Percentiles rank a stretch among this genome's conserved stretches.
These are phyloP conservation scores for Motacilla tschutschensis DNA, from an alignment of 2,113 vertebrate genomes.

Conservation along the genomic window DNA sequence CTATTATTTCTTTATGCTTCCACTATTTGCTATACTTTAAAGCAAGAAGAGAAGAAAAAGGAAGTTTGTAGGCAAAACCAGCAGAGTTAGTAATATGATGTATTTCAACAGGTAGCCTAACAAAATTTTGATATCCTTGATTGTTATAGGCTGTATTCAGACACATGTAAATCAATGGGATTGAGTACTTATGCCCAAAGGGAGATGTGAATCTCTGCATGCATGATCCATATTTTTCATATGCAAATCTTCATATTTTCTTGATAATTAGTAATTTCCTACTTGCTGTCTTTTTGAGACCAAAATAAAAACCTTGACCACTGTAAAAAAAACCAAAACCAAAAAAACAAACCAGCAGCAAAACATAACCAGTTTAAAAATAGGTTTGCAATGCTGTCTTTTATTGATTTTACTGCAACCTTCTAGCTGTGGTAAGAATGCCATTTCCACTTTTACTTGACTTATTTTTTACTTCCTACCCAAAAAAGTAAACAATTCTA, in stretches of 20 bases:
- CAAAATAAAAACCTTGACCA: background rate
- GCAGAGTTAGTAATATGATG: background rate
- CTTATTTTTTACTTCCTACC: constrained; percentile 16
- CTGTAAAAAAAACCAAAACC: background rate
- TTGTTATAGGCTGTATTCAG: background rate
- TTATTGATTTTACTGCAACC: background rate
- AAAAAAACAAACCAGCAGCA: background rate
- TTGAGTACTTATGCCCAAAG: background rate
- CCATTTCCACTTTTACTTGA: background rate
- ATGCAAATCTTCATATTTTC: background rate
- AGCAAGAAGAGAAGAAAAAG: background rate
- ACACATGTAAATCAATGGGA: background rate
- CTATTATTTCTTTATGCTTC: background rate
- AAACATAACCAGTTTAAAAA: background rate
- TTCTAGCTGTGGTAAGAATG: background rate
- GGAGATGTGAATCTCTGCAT: background rate
- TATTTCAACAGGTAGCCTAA: background rate
- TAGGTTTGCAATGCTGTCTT: background rate
- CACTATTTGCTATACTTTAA: background rate
- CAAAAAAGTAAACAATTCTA: constrained; percentile 24
- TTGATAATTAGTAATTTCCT: background rate
- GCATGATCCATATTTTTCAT: background rate
- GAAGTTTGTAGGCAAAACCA: background rate
- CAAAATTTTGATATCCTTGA: background rate
- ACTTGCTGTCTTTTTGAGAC: background rate